Base-by-base conservation (phyloP, 2,888 invertebrate species). In the Uloborus plumipes region DNA sequence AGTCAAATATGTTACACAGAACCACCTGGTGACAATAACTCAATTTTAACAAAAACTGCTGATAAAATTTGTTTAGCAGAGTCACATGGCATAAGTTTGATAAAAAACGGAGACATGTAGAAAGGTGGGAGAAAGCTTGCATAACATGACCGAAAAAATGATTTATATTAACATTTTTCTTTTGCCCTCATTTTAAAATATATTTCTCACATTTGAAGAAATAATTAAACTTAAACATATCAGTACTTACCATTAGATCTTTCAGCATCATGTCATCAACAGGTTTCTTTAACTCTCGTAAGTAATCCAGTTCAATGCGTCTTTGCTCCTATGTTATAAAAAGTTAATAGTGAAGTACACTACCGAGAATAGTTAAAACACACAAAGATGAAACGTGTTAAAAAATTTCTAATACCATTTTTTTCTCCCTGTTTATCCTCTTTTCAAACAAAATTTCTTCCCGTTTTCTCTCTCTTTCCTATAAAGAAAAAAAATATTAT, bases 221-320 rank as follows among this genome's bases (percentile, higher is more conserved):
- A 16, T 3, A 53, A 3, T 53, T 53, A 53, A 53, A 7, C 1
- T 7, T 26, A 26, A 26, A 16, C 6, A 3, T 47, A 20, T 26
- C 9, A 47, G 11, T 26, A 61, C 50, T 58, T 71, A 84, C 84
- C 64, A 74, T 75, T 13, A 72, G 59, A 89, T 92, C 91, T 80
- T 92, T 91, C 18, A 98, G 90, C 86, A 96, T 94, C 87, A 97
- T 93, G 89, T 98, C 98, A 89, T 98, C 98, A 87, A 94, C 93
- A 0, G 97, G 97, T 89, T 96, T 95, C 87, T 96, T 93, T 90
- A 92, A 92, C 91, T 91, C 94, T 90, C 91, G 92, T 87, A 89
- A 93, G 88, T 91, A 91, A 91, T 90, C 93, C 88, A 93, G 89
- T 88, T 94, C 93, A 69, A 92, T 88, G 85, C 92, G 90, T 84